Evolutionary conservation across 2,888 invertebrate genomes (phyloP).

Genomic region (Mythimna pallens): DNA sequence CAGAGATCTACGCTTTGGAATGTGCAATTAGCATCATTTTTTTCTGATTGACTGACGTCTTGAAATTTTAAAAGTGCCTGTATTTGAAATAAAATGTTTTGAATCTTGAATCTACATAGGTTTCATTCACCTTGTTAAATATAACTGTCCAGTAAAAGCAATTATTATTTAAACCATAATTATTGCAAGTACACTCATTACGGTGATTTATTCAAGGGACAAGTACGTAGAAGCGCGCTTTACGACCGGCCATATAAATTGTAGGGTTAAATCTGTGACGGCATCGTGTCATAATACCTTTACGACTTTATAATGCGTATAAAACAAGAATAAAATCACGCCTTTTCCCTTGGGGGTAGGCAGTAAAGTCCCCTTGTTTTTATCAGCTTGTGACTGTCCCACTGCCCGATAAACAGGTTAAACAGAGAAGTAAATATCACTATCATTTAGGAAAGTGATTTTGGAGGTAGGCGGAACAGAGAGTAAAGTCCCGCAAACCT

Average conservation of each 20-base stretch:
- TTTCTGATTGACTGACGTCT: too few relatives aligned
- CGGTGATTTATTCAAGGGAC: slow-evolving; percentile 43
- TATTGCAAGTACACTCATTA: slow-evolving; percentile 38
- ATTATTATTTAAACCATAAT: slow-evolving; percentile 26
- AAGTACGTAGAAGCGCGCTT: slow-evolving; percentile 29
- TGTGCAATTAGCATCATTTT: too few relatives aligned
- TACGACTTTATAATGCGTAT: background rate
- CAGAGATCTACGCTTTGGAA: too few relatives aligned
- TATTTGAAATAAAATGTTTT: too few relatives aligned
- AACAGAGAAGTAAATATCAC: too few relatives aligned
- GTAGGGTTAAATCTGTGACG: slow-evolving; percentile 33
- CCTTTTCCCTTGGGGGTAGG: too few relatives aligned
- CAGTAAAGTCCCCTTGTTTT: background rate
- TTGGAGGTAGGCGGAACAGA: too few relatives aligned
- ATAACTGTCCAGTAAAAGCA: slow-evolving; percentile 9
- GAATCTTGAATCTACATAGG: too few relatives aligned
- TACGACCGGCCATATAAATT: slow-evolving; percentile 34
- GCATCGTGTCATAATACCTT: background rate
- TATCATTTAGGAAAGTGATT: too few relatives aligned
- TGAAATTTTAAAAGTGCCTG: too few relatives aligned
- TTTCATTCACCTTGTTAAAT: background rate
- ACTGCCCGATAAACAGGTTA: too few relatives aligned
- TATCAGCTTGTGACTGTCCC: background rate
- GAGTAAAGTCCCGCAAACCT: too few relatives aligned
- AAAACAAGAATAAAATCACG: slow-evolving; percentile 14